Percentiles rank a stretch among this genome's conserved stretches.
These are phyloP conservation scores for Pseudomyrmex cubaensis DNA, from an alignment of 1,140 invertebrate genomes.

Conservation along the genomic window DNA sequence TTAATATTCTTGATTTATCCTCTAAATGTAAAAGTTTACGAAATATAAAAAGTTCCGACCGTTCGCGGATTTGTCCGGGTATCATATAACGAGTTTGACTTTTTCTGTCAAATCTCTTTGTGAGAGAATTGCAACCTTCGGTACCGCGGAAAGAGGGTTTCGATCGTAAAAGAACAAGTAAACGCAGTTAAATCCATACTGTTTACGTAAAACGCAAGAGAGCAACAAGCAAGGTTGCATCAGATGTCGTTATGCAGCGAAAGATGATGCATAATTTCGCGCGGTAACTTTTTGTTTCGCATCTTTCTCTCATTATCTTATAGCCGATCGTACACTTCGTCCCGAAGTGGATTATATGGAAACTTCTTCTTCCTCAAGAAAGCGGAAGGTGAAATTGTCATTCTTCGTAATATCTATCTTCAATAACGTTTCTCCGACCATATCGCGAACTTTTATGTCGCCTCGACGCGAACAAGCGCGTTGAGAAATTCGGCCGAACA, in stretches of 20 bases:
- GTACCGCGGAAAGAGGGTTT: background rate
- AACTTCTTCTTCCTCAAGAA: background rate
- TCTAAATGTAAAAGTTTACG: background rate
- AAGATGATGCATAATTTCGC: constrained; percentile 45
- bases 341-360: background rate
- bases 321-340: constrained; percentile 1
- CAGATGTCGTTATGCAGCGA: constrained; percentile 14
- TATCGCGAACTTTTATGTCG: background rate
- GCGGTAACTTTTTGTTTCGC: constrained; percentile 15
- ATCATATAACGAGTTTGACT: constrained; percentile 3
- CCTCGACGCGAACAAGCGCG: background rate
- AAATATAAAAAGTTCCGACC: background rate
- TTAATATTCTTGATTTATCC: background rate
- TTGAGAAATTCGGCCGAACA: background rate
- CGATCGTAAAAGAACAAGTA: constrained; percentile 10
- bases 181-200: background rate
- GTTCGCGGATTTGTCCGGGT: background rate
- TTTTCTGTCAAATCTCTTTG: constrained; percentile 2
- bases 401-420: background rate
- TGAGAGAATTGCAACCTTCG: constrained; percentile 6
- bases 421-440: background rate
- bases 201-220: background rate
- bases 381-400: background rate
- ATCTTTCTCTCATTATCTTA: constrained; percentile 47
- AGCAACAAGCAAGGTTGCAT: constrained; percentile 28